Percentiles rank a stretch among this genome's conserved stretches.
Conservation (phyloP, 2,888 invertebrate genomes). For the Clepsis dumicolana region DNA sequence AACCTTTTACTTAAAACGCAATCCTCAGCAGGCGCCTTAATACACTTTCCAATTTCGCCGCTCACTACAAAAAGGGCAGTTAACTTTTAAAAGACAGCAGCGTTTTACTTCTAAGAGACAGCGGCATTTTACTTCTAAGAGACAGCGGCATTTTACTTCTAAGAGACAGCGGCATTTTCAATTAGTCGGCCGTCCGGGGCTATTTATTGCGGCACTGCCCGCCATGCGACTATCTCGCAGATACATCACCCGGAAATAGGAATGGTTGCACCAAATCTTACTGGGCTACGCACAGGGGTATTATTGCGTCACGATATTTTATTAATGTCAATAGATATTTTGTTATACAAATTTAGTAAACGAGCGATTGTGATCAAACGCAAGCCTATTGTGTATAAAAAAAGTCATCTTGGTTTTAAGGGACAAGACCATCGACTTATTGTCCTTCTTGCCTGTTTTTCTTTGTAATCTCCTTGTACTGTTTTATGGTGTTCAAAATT, state of each 20-base stretch:
- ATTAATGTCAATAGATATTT: no score
- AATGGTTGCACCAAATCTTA: not conserved
- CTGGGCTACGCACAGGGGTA: not conserved
- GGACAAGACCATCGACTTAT: no score
- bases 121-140: no score
- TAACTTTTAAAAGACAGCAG: conserved; percentile 23
- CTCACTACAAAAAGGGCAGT: conserved; percentile 17
- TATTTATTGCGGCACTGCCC: conserved; percentile 33
- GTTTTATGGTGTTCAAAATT: no score
- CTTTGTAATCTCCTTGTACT: no score
- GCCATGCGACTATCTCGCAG: conserved; percentile 21
- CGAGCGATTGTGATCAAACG: no score
- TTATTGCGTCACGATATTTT: no score
- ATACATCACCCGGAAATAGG: conserved; percentile 15
- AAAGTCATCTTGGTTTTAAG: no score
- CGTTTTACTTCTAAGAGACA: no score
- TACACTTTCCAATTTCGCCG: not conserved
- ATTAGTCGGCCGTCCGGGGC: conserved; percentile 41
- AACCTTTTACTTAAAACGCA: not conserved
- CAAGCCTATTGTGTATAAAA: no score
- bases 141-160: conserved; percentile 21
- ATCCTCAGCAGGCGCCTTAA: not conserved
- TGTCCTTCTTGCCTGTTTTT: no score
- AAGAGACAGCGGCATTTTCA: conserved; percentile 41
- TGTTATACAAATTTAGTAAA: no score